Percentiles rank a stretch among this genome's conserved stretches.
phyloP scores from a whole-genome alignment of 2,888 invertebrate species.

The Tachystola acroxantha region DNA sequence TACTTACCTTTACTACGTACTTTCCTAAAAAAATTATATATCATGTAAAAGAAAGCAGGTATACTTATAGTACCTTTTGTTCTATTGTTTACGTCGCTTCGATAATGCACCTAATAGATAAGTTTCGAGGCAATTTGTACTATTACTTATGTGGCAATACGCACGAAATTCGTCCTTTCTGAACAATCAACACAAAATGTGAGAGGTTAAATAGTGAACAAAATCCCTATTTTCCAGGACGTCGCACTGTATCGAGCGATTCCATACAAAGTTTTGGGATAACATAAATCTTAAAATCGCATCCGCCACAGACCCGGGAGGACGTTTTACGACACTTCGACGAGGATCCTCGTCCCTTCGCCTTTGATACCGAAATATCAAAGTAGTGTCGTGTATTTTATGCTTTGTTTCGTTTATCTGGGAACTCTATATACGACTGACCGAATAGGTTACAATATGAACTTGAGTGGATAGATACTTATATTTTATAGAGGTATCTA shows the following conservation, averaged over 20 bases:
- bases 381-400: conserved; percentile 13
- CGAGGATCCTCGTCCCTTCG: conserved; percentile 25
- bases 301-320: conserved; percentile 30
- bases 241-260: conserved; percentile 36
- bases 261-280: conserved; percentile 37
- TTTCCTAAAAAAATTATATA: too few species aligned
- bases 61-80: too few species aligned
- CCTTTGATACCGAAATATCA: conserved; percentile 21
- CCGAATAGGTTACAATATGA: neutral
- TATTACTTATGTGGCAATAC: too few species aligned
- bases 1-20: too few species aligned
- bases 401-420: conserved; percentile 13
- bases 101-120: too few species aligned
- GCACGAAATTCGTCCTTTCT: too few species aligned
- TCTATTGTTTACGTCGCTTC: too few species aligned
- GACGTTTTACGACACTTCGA: conserved; percentile 40
- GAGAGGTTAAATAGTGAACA: neutral
- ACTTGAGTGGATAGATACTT: too few species aligned
- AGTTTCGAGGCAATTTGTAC: too few species aligned
- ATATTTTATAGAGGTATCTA: too few species aligned
- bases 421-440: neutral
- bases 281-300: conserved; percentile 44
- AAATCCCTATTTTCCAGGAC: conserved; percentile 33
- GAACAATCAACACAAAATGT: too few species aligned
- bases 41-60: too few species aligned